phyloP scores from a whole-genome alignment of 2,113 vertebrate species.

The Trichomycterus rosablanca region DNA sequence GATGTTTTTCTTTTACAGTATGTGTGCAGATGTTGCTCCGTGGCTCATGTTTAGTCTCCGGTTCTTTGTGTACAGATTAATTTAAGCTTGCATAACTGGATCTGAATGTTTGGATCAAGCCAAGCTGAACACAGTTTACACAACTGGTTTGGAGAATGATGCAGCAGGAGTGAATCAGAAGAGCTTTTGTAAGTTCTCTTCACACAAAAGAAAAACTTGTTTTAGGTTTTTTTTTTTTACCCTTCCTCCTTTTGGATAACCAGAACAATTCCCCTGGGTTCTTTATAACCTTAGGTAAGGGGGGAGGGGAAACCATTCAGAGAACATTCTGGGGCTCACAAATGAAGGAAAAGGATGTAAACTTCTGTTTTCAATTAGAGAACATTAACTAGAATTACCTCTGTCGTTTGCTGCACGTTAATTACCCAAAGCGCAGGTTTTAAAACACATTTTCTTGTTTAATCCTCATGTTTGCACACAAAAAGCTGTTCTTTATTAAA shows the following conservation, averaged over 20 bases:
- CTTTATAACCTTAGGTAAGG: slow-evolving; percentile 22
- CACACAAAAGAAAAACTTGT: slow-evolving; percentile 27
- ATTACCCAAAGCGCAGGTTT: slow-evolving; percentile 55
- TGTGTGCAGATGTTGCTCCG: no score
- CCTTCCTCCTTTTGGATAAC: slow-evolving; percentile 28
- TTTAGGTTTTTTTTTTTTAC: slow-evolving; percentile 26
- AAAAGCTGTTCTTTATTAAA: background rate
- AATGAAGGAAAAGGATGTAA: slow-evolving; percentile 43
- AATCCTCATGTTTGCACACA: slow-evolving; percentile 25
- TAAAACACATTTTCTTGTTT: slow-evolving; percentile 47
- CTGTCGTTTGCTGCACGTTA: slow-evolving; percentile 50
- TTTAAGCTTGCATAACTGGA: no score
- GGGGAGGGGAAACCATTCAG: slow-evolving; percentile 23
- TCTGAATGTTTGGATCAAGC: no score
- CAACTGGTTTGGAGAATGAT: slow-evolving; percentile 21
- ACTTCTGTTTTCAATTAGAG: slow-evolving; percentile 64
- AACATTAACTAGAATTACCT: slow-evolving; percentile 42
- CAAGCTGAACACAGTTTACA: slow-evolving; percentile 38
- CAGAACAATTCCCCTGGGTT: slow-evolving; percentile 40
- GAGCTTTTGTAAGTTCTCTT: background rate
- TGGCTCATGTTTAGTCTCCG: no score
- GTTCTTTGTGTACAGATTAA: no score
- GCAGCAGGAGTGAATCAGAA: slow-evolving; percentile 1
- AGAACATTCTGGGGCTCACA: slow-evolving; percentile 33
- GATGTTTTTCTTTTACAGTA: no score